Conservation (phyloP, 2,888 invertebrate genomes). For the Pristionchus exspectatus region DNA sequence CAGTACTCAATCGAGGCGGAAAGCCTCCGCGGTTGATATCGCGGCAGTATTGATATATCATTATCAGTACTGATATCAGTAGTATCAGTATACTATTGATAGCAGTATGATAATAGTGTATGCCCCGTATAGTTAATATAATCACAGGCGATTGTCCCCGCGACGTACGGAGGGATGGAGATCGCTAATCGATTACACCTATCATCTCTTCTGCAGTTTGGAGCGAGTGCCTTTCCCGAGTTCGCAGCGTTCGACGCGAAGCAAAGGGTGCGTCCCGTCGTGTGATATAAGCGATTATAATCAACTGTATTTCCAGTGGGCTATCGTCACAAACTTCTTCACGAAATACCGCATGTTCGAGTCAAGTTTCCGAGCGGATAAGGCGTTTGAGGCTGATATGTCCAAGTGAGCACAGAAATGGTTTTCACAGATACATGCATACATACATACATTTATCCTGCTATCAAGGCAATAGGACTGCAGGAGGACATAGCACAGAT, state of each 20-base stretch:
- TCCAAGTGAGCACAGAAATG: background rate
- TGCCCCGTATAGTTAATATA: too few species aligned
- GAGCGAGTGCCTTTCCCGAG: background rate
- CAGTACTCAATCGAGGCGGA: too few species aligned
- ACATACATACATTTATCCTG: too few species aligned
- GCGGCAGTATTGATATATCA: too few species aligned
- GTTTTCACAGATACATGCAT: too few species aligned
- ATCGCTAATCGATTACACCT: background rate
- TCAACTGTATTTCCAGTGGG: background rate
- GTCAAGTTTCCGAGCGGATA: background rate
- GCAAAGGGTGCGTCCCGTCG: background rate
- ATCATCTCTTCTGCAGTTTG: background rate
- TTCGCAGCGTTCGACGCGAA: background rate
- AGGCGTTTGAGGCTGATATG: background rate
- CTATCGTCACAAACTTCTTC: constrained; percentile 9
- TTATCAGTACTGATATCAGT: too few species aligned
- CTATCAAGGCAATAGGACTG: too few species aligned
- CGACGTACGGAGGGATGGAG: background rate
- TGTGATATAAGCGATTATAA: background rate
- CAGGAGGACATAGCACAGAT: too few species aligned
- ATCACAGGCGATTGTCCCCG: background rate
- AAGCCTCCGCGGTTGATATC: too few species aligned
- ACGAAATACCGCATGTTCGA: background rate
- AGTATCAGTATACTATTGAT: too few species aligned
- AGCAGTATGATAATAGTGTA: too few species aligned